Base-by-base conservation (phyloP, 2,888 invertebrate genomes). In the Furcula furcula region DNA sequence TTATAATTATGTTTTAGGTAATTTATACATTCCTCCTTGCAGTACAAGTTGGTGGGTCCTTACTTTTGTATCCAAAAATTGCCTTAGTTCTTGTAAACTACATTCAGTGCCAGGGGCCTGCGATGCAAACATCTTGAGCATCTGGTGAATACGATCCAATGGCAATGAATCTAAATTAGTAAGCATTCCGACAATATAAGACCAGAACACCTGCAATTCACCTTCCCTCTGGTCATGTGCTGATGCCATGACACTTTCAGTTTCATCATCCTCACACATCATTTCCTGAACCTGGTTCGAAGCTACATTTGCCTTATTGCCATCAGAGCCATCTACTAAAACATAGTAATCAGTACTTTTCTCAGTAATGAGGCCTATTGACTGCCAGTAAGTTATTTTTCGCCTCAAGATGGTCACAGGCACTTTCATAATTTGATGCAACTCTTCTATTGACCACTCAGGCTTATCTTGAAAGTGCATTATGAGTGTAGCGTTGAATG, bases 71-170 rank as follows among this genome's bases (percentile, higher is more conserved):
- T 98, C 98, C 16, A 98, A 89, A 76, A 98, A 98, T 62, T 94
- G 93, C 62, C 95, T 92, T 13, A 98, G 85, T 75, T 98, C 97
- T 43, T 95, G 94, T 34, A 96, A 86, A 52, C 94, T 95, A 65
- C 97, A 97, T 69, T 98, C 98, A 7, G 95, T 93, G 0, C 95
- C 93, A 0, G 97, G 95, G 6, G 97, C 97, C 84, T 97, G 97
- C 19, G 97, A 96, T 1, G 97, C 97, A 88, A 98, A 98, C 94
- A 98, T 95, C 75, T 97, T 97, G 41, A 98, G 78, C 97, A 98
- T 98, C 70, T 97, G 96, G 78, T 98, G 97, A 57, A 98, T 98
- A 33, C 98, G 90, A 55, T 98, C 98, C 47, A 98, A 84, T 0
- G 97, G 95, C 68, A 98, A 89, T 0, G 95, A 95, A 63, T 98